These are phyloP conservation scores for Leptinotarsa juncta DNA, from an alignment of 2,888 invertebrate species.

Conservation along the genomic window DNA sequence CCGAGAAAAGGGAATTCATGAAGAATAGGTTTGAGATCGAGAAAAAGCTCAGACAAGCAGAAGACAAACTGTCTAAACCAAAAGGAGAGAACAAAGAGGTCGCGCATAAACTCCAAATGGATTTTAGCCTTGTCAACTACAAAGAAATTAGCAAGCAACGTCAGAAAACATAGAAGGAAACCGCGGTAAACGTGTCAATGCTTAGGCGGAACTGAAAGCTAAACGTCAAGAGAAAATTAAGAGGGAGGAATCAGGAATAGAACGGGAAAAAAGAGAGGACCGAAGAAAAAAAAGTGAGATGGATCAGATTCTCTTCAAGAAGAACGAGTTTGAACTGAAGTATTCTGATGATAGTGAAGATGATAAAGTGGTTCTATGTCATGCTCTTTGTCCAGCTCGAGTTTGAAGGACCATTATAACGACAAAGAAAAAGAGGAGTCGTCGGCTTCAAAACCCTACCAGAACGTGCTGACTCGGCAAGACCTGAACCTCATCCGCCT, in stretches of 20 bases:
- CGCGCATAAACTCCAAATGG: constrained; percentile 63
- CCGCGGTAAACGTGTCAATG: constrained; percentile 80
- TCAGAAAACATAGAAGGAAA: constrained; percentile 92
- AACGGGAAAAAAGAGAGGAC: constrained; percentile 69
- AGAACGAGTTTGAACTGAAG: constrained; percentile 84
- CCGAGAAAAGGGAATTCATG: constrained; percentile 93
- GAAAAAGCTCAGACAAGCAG: constrained; percentile 86
- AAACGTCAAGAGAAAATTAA: constrained; percentile 88
- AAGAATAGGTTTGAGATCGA: constrained; percentile 97
- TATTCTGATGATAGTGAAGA: constrained; percentile 88
- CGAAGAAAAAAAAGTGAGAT: constrained; percentile 72
- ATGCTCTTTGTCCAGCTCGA: constrained; percentile 61
- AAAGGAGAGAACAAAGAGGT: constrained; percentile 75
- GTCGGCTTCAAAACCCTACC: constrained; percentile 58
- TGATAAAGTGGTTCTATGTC: constrained; percentile 68
- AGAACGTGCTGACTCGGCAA: constrained; percentile 79
- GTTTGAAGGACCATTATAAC: constrained; percentile 66
- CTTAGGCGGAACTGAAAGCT: constrained; percentile 92
- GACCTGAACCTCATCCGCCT: constrained; percentile 75
- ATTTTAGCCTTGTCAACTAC: constrained; percentile 72
- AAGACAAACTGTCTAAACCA: constrained; percentile 74
- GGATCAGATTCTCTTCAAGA: constrained; percentile 66
- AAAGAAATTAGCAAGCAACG: constrained; percentile 85
- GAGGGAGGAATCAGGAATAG: constrained; percentile 72
- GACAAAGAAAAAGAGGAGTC: constrained; percentile 61